Percentiles rank a stretch among this genome's conserved stretches.
These are phyloP conservation scores for Carcharodon carcharias DNA, from an alignment of 2,797 vertebrate genomes.

Conservation along the genomic window DNA sequence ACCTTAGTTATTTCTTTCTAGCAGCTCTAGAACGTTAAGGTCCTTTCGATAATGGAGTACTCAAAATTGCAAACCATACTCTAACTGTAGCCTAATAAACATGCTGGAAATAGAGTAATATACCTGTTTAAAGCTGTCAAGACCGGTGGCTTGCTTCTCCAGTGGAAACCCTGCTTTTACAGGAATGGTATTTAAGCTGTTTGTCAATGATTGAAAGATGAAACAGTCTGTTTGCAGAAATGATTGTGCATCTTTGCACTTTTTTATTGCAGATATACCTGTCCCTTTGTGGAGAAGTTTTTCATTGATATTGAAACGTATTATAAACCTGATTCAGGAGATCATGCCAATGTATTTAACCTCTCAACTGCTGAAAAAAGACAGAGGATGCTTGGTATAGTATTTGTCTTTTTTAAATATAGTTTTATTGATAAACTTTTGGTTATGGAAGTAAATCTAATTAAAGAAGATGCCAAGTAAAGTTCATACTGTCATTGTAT, in stretches of 20 bases:
- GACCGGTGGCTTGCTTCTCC: not conserved
- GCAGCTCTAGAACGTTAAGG: not conserved
- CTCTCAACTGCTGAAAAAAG: slow-evolving; percentile 80
- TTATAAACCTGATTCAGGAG: slow-evolving; percentile 86
- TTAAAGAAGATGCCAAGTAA: not conserved
- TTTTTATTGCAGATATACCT: slow-evolving; percentile 74
- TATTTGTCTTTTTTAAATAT: slow-evolving; percentile 21
- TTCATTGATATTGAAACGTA: slow-evolving; percentile 97
- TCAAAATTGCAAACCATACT: not conserved
- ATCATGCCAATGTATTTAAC: slow-evolving; percentile 82
- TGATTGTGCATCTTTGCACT: slow-evolving; percentile 29
- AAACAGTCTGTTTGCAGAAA: not conserved
- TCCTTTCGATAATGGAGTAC: not conserved
- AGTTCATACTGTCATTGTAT: not conserved
- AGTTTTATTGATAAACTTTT: not conserved
- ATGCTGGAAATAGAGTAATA: not conserved
- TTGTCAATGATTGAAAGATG: not conserved
- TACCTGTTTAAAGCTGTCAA: not conserved
- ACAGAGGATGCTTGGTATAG: slow-evolving; percentile 77
- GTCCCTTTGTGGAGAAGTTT: slow-evolving; percentile 98
- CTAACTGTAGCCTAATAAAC: not conserved
- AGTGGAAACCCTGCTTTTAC: not conserved
- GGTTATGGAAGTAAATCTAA: not conserved
- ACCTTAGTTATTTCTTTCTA: not conserved
- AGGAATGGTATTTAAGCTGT: not conserved